Percentiles rank a stretch among this genome's conserved stretches.
phyloP scores from a whole-genome alignment of 2,797 vertebrate genomes.

The Sebastes cheni region DNA sequence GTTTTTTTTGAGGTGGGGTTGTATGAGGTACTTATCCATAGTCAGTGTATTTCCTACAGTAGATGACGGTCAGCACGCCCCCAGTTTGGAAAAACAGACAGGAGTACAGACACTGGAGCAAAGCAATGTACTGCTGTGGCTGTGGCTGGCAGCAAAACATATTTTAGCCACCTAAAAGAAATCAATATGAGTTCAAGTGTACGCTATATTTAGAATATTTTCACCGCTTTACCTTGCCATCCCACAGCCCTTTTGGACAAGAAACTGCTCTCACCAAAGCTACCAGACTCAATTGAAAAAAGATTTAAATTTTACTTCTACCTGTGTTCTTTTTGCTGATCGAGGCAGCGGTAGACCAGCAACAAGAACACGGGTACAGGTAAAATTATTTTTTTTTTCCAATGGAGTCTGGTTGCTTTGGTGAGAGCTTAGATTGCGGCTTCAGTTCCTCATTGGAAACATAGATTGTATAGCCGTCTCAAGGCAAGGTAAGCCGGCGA shows the following conservation, averaged over 20 bases:
- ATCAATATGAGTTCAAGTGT: background rate
- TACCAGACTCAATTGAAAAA: no score
- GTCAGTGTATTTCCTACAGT: background rate
- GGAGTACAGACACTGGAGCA: no score
- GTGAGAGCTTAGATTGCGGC: background rate
- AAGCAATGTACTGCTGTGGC: background rate
- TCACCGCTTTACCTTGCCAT: background rate
- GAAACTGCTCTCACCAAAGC: no score
- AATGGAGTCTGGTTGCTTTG: background rate
- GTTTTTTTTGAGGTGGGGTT: background rate
- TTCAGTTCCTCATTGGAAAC: background rate
- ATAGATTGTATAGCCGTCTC: background rate
- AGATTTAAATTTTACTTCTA: no score
- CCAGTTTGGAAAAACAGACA: background rate
- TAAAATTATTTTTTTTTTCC: no score
- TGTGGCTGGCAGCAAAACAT: no score
- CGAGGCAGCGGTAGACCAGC: no score
- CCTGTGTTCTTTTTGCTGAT: no score
- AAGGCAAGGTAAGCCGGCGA: background rate
- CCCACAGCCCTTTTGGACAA: rapidly evolving
- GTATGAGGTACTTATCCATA: background rate
- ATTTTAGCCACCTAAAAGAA: background rate
- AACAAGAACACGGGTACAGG: no score
- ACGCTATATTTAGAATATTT: background rate
- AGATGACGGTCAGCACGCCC: background rate